phyloP scores from a whole-genome alignment of 2,113 vertebrate species.

The Nanorana parkeri region DNA sequence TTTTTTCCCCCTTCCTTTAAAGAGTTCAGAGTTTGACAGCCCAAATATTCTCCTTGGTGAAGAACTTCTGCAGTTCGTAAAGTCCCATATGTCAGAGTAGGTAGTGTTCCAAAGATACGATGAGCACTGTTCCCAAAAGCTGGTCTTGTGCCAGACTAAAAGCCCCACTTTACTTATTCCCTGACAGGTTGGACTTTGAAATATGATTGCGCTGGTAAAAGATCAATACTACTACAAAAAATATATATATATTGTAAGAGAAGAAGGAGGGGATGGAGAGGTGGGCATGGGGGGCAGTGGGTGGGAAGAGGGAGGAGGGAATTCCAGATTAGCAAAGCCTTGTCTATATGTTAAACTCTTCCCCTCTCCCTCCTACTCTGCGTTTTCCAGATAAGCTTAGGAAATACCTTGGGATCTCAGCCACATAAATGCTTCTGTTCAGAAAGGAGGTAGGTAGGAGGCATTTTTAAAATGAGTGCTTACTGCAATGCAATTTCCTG shows the following conservation, averaged over 20 bases:
- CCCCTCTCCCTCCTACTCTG: slow-evolving; percentile 44
- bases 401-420: slow-evolving; percentile 53
- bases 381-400: slow-evolving; percentile 47
- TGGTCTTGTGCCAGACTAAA: neutral
- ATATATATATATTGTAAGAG: slow-evolving; percentile 53
- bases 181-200: slow-evolving; percentile 51
- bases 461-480: slow-evolving; percentile 57
- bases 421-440: slow-evolving; percentile 53
- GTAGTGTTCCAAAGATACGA: slow-evolving; percentile 1
- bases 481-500: slow-evolving; percentile 56
- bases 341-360: slow-evolving; percentile 52
- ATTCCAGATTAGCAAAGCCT: slow-evolving; percentile 37
- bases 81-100: slow-evolving; percentile 11
- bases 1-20: slow-evolving; percentile 21
- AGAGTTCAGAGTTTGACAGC: slow-evolving; percentile 60
- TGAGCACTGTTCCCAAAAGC: neutral
- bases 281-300: slow-evolving; percentile 1
- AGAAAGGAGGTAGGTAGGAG: slow-evolving; percentile 57
- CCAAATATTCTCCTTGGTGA: slow-evolving; percentile 37
- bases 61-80: slow-evolving; percentile 55
- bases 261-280: slow-evolving; percentile 32
- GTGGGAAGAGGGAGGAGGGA: slow-evolving; percentile 19
- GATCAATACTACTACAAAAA: slow-evolving; percentile 53
- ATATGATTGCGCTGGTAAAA: slow-evolving; percentile 47
- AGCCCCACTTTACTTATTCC: slow-evolving; percentile 24